Evolutionary conservation across 2,113 vertebrate species (phyloP), one percentile per base, ranked within the genome.

Genomic region (Argyrosomus japonicus): DNA sequence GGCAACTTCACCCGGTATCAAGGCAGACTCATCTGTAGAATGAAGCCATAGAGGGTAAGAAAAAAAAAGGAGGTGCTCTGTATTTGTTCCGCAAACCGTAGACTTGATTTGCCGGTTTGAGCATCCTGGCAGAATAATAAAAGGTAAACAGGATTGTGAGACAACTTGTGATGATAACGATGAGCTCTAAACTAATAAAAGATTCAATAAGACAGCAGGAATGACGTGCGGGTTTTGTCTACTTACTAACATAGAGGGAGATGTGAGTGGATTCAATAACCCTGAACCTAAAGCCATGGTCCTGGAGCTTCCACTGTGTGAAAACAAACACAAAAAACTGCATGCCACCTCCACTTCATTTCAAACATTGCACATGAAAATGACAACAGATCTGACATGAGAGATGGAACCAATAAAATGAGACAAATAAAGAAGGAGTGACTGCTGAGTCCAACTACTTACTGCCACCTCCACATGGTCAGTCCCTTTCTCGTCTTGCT

Each of bases 391-490:
- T 2, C 15, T 12, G 19, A 60, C 10, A 17, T 5, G 8, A 56
- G 14, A 48, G 25, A 18, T 64, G 60, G 45, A 53, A 48, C 17
- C 0, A 40, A n/a, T 19, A 2, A 47, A 57, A 76, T 10, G 13
- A 51, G 17, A 51, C 27, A 25, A 70, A 43, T n/a, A 25, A 70
- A 14, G 1, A 61, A 58, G 3, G 1, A 60, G 40, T 2, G 18
- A 11, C 48, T 12, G 19, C 17, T 23, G 15, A 32, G 15, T 36
- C 2, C 2, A 43, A 60, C n/a, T 62, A 36, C 97, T 97, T 94
- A 99, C 97, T 17, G 96, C 97, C 18, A 98, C 95, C 93, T 97
- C 98, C 90, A 99, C 96, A 0, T 99, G 98, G 77, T 99, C 97
- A 0, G 96, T 97, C 68, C 97, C 97, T 89, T 83, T 87, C 40